phyloP scores from a whole-genome alignment of 1,140 invertebrate species.

The Ostrea edulis region DNA sequence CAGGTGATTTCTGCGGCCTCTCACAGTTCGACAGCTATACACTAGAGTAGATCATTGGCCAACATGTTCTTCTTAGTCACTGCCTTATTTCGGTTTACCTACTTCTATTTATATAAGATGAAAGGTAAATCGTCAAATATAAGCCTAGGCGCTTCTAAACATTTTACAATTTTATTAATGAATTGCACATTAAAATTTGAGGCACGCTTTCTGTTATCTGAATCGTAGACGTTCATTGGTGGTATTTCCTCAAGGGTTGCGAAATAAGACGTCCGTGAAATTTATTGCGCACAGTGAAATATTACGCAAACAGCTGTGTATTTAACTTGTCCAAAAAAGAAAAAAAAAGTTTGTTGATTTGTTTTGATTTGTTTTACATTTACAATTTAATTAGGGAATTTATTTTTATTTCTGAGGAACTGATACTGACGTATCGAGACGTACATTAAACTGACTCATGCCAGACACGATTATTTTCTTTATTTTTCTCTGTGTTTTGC shows the following conservation, averaged over 20 bases:
- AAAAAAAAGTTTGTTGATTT: background rate
- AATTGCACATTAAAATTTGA: background rate
- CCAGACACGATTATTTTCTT: too few species aligned
- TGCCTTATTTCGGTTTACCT: background rate
- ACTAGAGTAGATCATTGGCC: background rate
- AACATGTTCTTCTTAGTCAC: constrained; percentile 16
- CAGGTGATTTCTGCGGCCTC: constrained; percentile 1
- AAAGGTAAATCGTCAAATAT: background rate
- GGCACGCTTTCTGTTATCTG: background rate
- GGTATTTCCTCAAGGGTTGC: background rate
- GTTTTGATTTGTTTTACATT: background rate
- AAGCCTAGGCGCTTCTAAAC: background rate
- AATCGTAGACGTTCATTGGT: background rate
- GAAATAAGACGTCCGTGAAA: background rate
- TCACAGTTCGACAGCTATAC: background rate
- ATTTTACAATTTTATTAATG: background rate
- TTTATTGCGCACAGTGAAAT: background rate
- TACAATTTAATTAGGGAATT: too few species aligned
- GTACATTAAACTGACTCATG: too few species aligned
- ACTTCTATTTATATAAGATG: constrained; percentile 1
- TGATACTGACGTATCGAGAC: too few species aligned
- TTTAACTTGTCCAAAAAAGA: background rate
- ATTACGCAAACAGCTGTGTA: background rate
- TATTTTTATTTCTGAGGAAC: too few species aligned
- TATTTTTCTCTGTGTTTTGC: too few species aligned